Evolutionary conservation across 2,888 invertebrate species (phyloP).

Genomic region (Melieria omissa): DNA sequence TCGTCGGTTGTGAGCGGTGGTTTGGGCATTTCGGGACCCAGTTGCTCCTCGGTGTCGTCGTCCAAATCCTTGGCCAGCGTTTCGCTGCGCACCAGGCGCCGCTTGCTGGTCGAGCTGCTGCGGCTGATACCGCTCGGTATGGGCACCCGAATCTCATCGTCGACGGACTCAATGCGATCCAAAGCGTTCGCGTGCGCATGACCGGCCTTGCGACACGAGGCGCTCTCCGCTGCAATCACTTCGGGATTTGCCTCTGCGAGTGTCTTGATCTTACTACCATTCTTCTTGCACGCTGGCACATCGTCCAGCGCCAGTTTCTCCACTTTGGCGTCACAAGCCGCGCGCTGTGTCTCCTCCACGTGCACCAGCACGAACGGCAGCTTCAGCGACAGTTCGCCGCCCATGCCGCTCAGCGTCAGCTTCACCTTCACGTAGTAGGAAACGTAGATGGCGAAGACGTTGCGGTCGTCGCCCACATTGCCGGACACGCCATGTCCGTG

Average conservation of each 20-base stretch:
- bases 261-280: constrained; percentile 39
- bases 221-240: background rate
- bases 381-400: constrained; percentile 82
- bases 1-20: background rate
- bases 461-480: constrained; percentile 72
- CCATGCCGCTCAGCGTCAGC: constrained; percentile 82
- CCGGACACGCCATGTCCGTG: constrained; percentile 68
- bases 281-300: constrained; percentile 53
- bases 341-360: constrained; percentile 57
- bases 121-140: constrained; percentile 41
- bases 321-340: constrained; percentile 39
- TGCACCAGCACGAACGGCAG: constrained; percentile 84
- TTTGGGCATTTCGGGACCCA: constrained; percentile 13
- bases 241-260: background rate
- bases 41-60: constrained; percentile 46
- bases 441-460: constrained; percentile 90
- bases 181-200: constrained; percentile 37
- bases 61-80: constrained; percentile 59
- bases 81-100: constrained; percentile 59
- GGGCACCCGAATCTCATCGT: constrained; percentile 55
- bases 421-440: constrained; percentile 92
- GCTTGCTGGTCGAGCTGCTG: constrained; percentile 38
- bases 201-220: background rate
- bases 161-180: constrained; percentile 56
- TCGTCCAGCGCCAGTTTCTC: constrained; percentile 56